Evolutionary conservation across 2,888 invertebrate species (phyloP), one percentile per base, ranked within the genome.

Genomic region (Pristionchus exspectatus): DNA sequence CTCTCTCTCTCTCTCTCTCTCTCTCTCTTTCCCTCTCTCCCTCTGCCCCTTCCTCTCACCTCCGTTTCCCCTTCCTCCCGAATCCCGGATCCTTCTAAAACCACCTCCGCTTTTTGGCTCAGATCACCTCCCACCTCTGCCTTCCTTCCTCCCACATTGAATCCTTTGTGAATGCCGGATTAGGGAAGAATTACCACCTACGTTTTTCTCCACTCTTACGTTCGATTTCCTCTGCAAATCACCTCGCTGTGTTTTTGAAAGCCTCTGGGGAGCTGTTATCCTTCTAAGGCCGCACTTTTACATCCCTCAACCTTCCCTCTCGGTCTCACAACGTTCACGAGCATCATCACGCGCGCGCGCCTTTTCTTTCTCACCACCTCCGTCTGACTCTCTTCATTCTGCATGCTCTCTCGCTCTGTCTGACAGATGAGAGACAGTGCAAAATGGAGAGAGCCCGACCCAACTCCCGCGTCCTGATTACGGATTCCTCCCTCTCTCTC

Each of bases 401-500:
- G 18, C 59, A n/a, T 59, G 38, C 54, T 38, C 21, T 38, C 66
- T 21, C 69, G 5, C 27, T 2, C 0, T 69, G 30, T n/a, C 69
- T 50, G 10, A 50, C 44, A 0, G 10, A 0, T 12, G 0, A 50
- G 44, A 50, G 44, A 50, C 5, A 0, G 12, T 12, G 44, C 9
- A 9, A 50, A 50, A 50, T 9, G 12, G 44, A 50, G 38, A 21
- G 38, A 44, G 38, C 24, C 90, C 24, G 56, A 50, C 72, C 81
- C 88, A 54, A 63, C 54, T 44, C 21, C 27, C 38, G 9, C 0
- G 21, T 50, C 69, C 81, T 88, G n/a, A 38, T 72, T 87, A 74
- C 9, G 74, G 38, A 74, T 74, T 74, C 74, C 33, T 74, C 89
- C 87, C 90, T 63, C 86, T 21, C 21, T 56, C 27, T 24, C 18